These are phyloP conservation scores for Gryllus bimaculatus DNA, from an alignment of 1,140 invertebrate species.

Conservation along the genomic window DNA sequence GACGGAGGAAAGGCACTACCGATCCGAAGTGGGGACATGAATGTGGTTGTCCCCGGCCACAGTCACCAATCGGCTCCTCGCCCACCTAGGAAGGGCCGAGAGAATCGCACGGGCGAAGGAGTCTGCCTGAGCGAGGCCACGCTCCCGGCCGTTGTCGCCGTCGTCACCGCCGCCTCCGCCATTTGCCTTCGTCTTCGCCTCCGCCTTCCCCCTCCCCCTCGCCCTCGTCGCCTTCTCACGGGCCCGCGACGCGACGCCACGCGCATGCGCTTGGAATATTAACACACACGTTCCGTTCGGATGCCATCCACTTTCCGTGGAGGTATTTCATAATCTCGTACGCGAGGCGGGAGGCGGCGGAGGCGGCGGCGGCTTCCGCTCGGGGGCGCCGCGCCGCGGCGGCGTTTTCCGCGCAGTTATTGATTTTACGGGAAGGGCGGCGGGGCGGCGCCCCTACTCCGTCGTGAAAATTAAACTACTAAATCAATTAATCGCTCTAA, in stretches of 20 bases:
- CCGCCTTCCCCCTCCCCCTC: neutral
- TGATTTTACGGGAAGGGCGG: neutral
- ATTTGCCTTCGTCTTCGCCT: neutral
- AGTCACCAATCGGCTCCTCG: too few species aligned
- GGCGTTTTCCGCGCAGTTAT: neutral
- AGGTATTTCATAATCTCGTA: neutral
- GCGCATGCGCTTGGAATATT: neutral
- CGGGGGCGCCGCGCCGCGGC: too few species aligned
- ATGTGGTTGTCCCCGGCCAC: too few species aligned
- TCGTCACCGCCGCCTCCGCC: too few species aligned
- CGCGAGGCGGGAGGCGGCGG: too few species aligned
- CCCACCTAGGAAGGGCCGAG: too few species aligned
- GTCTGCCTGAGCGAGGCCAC: too few species aligned
- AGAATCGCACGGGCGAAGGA: too few species aligned
- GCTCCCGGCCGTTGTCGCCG: too few species aligned
- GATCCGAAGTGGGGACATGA: too few species aligned
- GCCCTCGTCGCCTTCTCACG: neutral
- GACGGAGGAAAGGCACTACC: too few species aligned
- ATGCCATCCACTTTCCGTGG: slow-evolving; percentile 1
- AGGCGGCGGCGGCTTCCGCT: too few species aligned
- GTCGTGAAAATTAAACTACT: slow-evolving; percentile 1
- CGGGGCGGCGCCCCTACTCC: neutral
- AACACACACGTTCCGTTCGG: slow-evolving; percentile 2
- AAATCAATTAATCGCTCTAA: neutral
- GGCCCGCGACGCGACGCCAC: neutral